Base-by-base conservation (phyloP, 2,888 invertebrate genomes). In the Cephus sareptanus region DNA sequence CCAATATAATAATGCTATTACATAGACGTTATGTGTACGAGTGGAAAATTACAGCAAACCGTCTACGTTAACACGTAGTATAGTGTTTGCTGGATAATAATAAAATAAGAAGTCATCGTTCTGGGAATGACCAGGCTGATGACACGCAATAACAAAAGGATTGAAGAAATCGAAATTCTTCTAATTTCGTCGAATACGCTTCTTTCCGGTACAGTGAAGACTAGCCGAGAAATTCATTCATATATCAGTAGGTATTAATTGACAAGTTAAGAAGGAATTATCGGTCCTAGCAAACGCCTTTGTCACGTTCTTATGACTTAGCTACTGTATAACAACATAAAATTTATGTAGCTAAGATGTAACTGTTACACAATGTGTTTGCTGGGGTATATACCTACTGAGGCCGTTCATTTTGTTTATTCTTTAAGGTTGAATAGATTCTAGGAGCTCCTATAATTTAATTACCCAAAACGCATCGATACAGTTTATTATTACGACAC, bases 401-500 rank as follows among this genome's bases (percentile, higher is more conserved):
- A 56, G 56, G 0, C 56, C 23, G 23, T 56, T 56, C 56, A 23
- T 56, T 23, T 23, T 56, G 23, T 23, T 56, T 23, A 56, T 56
- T 56, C 23, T 56, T 56, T 9, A 56, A 23, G 56, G 9, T 23
- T 56, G 9, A 56, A 23, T 56, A 56, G 56, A 56, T 56, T 56
- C 9, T 23, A 56, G 56, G 0, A 23, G 56, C 56, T 56, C 56
- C 23, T 56, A 56, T 76, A 69, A 78, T 76, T 73, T 75, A 76
- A 31, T 31, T 73, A 34, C 75, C 71, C 31, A 75, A 68, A 68
- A 71, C 23, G 78, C 75, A 78, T 76, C 76, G 69, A 73, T 71
- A 33, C 75, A 35, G 34, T 76, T 35, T 76, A 75, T 34, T 56
- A 56, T 56, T 56, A 56, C 23, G 56, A 56, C 6, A 9, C 15